phyloP scores from a whole-genome alignment of 2,113 vertebrate genomes.

The Lota lota region DNA sequence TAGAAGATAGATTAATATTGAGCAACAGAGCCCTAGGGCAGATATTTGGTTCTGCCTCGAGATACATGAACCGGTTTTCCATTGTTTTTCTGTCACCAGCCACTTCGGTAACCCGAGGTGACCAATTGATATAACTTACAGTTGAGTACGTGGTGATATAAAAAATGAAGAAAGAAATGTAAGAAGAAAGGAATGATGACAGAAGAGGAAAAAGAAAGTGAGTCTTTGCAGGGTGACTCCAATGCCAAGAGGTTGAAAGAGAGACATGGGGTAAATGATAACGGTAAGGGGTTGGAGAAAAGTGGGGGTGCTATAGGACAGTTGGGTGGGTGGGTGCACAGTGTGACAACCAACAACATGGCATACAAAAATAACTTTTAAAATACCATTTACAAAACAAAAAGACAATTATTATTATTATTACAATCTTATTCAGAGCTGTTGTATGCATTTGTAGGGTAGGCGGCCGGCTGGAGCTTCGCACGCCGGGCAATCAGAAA shows the following conservation, averaged over 20 bases:
- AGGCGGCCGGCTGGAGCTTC: slow-evolving; percentile 55
- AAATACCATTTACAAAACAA: slow-evolving; percentile 97
- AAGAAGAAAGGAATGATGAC: neutral
- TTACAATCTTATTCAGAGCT: slow-evolving; percentile 85
- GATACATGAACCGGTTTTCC: no score
- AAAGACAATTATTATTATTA: slow-evolving; percentile 62
- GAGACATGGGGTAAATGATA: neutral
- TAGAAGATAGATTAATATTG: no score
- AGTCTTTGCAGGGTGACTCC: neutral
- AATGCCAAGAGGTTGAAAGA: neutral
- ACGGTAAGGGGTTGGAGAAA: neutral
- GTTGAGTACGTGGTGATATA: no score
- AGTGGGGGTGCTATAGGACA: neutral
- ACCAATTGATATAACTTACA: no score
- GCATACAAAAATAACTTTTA: slow-evolving; percentile 99
- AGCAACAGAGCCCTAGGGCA: no score
- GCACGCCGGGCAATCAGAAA: slow-evolving; percentile 64
- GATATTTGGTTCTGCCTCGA: no score
- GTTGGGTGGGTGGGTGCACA: neutral
- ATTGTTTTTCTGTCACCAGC: no score
- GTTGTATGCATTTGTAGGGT: slow-evolving; percentile 77
- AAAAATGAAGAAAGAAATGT: no score
- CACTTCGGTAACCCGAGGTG: no score
- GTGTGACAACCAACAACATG: slow-evolving; percentile 80
- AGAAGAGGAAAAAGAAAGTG: neutral